These are phyloP conservation scores for Magallana ariakensis DNA, from an alignment of 1,140 invertebrate species.

Conservation along the genomic window DNA sequence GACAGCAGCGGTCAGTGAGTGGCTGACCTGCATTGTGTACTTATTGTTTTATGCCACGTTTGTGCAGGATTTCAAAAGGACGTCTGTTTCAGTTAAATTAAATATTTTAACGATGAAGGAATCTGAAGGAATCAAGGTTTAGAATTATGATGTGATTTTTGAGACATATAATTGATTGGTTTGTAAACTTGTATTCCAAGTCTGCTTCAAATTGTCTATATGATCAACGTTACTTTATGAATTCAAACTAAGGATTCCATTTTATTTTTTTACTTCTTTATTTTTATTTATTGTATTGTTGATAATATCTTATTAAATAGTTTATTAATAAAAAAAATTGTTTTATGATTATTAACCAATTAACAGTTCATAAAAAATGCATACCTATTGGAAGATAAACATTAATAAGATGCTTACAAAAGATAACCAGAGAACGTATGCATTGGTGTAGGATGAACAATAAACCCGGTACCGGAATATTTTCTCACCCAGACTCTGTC, in stretches of 20 bases:
- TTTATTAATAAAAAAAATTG: too few species aligned
- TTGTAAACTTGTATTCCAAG: too few species aligned
- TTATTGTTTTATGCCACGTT: conserved; percentile 7
- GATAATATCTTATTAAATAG: too few species aligned
- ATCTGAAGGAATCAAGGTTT: background rate
- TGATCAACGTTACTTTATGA: too few species aligned
- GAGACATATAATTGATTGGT: too few species aligned
- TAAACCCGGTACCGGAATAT: background rate
- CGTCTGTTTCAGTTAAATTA: background rate
- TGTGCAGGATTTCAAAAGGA: conserved; percentile 27
- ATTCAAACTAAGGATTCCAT: too few species aligned
- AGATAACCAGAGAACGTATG: background rate
- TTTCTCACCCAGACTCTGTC: conserved; percentile 1
- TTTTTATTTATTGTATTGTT: too few species aligned
- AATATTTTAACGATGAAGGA: background rate
- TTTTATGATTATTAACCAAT: too few species aligned
- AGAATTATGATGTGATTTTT: background rate
- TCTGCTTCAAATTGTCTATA: too few species aligned
- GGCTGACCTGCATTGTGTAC: conserved; percentile 27
- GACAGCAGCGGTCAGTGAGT: background rate
- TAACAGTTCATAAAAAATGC: too few species aligned
- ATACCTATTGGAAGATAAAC: too few species aligned
- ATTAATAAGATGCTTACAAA: background rate
- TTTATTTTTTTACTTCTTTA: too few species aligned
- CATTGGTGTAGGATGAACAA: background rate